These are phyloP conservation scores for Lanistes nyassanus DNA, from an alignment of 1,140 invertebrate genomes.

Conservation along the genomic window DNA sequence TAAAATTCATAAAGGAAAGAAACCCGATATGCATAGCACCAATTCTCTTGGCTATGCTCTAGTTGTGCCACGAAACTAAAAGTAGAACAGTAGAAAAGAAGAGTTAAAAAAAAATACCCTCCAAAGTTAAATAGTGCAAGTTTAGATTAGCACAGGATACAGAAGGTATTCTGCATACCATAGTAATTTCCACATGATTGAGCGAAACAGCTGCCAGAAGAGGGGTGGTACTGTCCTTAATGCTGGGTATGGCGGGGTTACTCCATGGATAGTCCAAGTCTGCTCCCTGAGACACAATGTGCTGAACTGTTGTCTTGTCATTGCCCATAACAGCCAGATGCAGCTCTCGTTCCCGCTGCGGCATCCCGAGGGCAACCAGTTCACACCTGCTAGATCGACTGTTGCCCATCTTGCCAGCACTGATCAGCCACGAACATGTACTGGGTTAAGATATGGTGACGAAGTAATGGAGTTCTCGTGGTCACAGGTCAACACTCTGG, in stretches of 20 bases:
- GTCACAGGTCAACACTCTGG: no score
- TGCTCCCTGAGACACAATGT: constrained; percentile 52
- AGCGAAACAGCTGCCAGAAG: constrained; percentile 64
- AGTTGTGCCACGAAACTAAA: no score
- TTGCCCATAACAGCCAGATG: constrained; percentile 65
- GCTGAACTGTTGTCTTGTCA: constrained; percentile 54
- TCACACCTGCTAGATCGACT: constrained; percentile 59
- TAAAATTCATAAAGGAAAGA: no score
- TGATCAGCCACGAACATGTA: constrained; percentile 7
- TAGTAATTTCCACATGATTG: constrained; percentile 64
- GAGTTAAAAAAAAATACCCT: no score
- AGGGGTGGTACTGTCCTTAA: constrained; percentile 65
- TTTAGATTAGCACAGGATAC: no score
- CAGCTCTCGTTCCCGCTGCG: constrained; percentile 58
- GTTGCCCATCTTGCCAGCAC: constrained; percentile 56
- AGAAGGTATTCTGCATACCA: constrained; percentile 44
- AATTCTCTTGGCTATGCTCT: no score
- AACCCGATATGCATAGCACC: no score
- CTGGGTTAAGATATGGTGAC: no score
- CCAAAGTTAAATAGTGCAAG: no score
- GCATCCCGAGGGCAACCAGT: constrained; percentile 59
- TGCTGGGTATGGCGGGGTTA: constrained; percentile 62
- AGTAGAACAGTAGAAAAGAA: no score
- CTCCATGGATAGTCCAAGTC: constrained; percentile 65
- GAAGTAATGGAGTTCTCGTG: no score